phyloP scores from a whole-genome alignment of 2,797 vertebrate genomes.

The Neopelma chrysocephalum region DNA sequence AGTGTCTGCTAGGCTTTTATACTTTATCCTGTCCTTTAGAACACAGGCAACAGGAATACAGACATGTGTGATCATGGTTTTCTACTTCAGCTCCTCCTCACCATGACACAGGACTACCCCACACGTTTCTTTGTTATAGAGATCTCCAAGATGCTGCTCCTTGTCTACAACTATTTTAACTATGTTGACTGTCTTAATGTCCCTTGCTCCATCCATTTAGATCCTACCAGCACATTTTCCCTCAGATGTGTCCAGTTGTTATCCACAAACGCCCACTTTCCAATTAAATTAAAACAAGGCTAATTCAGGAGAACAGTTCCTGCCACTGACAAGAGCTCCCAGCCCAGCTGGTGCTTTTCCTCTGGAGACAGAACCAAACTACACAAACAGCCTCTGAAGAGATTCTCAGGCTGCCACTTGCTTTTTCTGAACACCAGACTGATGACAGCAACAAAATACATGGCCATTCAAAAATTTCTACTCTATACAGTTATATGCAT shows the following conservation, averaged over 20 bases:
- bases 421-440: background rate
- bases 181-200: background rate
- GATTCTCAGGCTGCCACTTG: background rate
- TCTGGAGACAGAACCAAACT: background rate
- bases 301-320: background rate
- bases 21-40: background rate
- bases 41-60: background rate
- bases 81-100: background rate
- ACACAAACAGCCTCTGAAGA: slow-evolving; percentile 11
- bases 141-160: background rate
- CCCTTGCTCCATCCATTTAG: background rate
- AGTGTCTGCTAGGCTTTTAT: background rate
- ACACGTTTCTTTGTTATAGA: background rate
- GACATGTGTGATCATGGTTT: background rate
- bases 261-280: background rate
- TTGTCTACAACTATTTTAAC: background rate
- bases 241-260: background rate
- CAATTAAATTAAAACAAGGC: background rate
- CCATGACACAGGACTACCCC: background rate
- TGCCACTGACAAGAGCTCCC: background rate
- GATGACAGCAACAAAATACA: background rate
- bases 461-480: background rate
- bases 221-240: background rate
- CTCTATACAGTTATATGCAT: background rate
- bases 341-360: slow-evolving; percentile 6